Evolutionary conservation across 2,113 vertebrate species (phyloP).

Genomic region (Toxostoma redivivum): DNA sequence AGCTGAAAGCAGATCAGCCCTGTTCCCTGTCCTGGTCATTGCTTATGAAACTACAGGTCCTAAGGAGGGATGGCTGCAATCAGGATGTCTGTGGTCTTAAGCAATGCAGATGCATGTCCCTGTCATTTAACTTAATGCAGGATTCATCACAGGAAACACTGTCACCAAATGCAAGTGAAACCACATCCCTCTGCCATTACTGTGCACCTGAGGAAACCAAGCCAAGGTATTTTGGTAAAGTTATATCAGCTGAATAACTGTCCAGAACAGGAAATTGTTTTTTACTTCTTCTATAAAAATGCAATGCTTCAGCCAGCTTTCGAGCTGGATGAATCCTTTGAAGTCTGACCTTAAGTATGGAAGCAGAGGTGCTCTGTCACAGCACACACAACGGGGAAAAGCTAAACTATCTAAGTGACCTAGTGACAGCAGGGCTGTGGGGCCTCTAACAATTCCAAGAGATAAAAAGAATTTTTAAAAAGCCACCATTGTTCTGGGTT

Average conservation of each 20-base stretch:
- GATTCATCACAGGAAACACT: rapidly evolving
- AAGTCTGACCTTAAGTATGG: not conserved
- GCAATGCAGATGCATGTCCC: not conserved
- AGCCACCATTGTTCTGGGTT: constrained; percentile 31
- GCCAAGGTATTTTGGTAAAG: not conserved
- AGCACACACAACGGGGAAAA: not conserved
- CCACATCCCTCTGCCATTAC: not conserved
- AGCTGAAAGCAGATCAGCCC: not conserved
- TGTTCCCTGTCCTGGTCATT: not conserved
- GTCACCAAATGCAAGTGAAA: not conserved
- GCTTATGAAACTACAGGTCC: not conserved
- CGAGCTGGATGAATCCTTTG: not conserved
- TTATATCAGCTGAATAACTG: not conserved
- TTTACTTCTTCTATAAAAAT: not conserved
- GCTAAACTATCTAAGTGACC: not conserved
- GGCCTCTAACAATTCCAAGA: not conserved
- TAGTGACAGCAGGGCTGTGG: constrained; percentile 6
- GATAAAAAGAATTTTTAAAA: constrained; percentile 7
- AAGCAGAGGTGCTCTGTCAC: not conserved
- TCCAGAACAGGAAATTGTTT: not conserved
- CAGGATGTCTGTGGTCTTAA: not conserved
- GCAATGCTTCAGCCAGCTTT: not conserved
- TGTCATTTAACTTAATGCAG: not conserved
- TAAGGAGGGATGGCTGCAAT: not conserved
- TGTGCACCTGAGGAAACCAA: not conserved